Evolutionary conservation across 2,797 vertebrate genomes (phyloP), one percentile per base, ranked within the genome.

Genomic region (Takifugu ocellatus): DNA sequence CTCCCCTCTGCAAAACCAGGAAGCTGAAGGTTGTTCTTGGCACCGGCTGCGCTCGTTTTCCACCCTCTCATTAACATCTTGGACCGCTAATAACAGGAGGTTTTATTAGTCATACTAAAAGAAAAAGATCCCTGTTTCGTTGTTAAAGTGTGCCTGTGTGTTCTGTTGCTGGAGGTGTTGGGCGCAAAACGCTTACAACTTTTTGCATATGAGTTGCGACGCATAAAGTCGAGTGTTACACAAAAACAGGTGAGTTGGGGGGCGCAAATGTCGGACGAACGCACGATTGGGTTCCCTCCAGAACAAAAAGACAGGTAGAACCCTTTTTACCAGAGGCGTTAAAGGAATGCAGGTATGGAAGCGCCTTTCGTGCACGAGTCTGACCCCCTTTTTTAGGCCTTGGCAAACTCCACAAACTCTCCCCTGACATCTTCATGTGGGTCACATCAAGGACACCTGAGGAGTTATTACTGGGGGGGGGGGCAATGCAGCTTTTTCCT

Each of bases 1-100:
- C 81, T 91, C 92, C 92, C 75, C 92, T 77, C 59, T 77, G 56
- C 91, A 90, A 39, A 91, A 91, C 87, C 92, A 95, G 94, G 94
- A 96, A 95, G 89, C 88, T 89, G 88, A 79, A 91, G 92, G 92
- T 94, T 97, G 93, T 94, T 91, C 78, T 96, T 96, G 94, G 94
- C 94, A 82, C 83, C 66, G 54, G 31, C 59, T 65, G 15, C 79
- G 72, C 87, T 90, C 85, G 82, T 89, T 92, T 90, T 89, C 26
- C n/a, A 60, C 36, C 81, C 66, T 91, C 92, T 93, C 93, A 93
- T 93, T 93, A 93, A 93, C 88, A 92, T 90, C 92, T 92, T 89
- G 63, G 89, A 87, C 89, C 78, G 81, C 84, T 90, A 93, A 88
- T 81, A 81, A 84, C 84, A 87, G 51, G 87, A 79, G 86, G 82